phyloP scores from a whole-genome alignment of 2,888 invertebrate genomes.

The Epistrophella euchroma region DNA sequence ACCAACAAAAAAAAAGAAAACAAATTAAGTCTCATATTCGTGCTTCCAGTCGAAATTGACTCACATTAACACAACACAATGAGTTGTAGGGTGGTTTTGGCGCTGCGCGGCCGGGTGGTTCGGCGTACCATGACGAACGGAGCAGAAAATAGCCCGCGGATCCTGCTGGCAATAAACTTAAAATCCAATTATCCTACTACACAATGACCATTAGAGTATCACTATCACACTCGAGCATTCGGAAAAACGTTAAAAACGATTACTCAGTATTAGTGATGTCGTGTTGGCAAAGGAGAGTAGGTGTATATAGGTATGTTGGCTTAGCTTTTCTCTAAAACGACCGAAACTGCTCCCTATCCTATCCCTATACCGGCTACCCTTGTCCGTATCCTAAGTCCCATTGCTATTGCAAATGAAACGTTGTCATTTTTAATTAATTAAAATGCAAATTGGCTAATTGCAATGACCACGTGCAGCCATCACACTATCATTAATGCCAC shows the following conservation, averaged over 20 bases:
- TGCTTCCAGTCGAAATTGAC: slow-evolving; percentile 23
- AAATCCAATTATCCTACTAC: slow-evolving; percentile 62
- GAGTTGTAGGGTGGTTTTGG: neutral
- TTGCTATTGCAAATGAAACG: slow-evolving; percentile 9
- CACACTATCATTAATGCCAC: neutral
- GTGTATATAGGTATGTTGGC: neutral
- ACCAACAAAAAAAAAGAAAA: neutral
- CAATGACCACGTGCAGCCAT: slow-evolving; percentile 17
- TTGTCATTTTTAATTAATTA: slow-evolving; percentile 67
- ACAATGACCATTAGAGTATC: slow-evolving; percentile 60
- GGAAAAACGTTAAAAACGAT: slow-evolving; percentile 41
- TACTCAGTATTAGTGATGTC: slow-evolving; percentile 61
- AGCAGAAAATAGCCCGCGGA: slow-evolving; percentile 31
- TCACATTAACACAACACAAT: slow-evolving; percentile 22
- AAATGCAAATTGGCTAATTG: slow-evolving; percentile 68
- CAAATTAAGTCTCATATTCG: neutral
- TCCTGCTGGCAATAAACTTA: slow-evolving; percentile 64
- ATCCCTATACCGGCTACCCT: neutral
- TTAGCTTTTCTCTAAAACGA: neutral
- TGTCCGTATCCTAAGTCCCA: neutral
- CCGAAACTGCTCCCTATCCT: neutral
- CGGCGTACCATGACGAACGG: neutral
- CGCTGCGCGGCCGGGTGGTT: neutral
- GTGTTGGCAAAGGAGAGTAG: slow-evolving; percentile 4
- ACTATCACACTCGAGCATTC: slow-evolving; percentile 52